Evolutionary conservation across 2,888 invertebrate genomes (phyloP), one percentile per base, ranked within the genome.

Genomic region (Calameuta pallipes): DNA sequence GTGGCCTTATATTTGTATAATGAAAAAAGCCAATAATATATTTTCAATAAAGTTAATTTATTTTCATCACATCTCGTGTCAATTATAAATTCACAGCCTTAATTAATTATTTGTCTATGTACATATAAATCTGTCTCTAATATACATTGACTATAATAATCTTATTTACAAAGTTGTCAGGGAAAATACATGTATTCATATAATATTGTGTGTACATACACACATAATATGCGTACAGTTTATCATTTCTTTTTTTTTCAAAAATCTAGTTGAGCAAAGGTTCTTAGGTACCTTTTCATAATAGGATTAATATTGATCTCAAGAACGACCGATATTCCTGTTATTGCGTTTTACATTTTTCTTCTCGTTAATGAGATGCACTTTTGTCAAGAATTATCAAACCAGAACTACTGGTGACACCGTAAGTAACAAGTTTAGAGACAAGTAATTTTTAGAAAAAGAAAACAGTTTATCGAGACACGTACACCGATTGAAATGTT

Each of bases 1-100:
- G 37, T 41, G 15, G 41, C 15, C 41, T 41, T 41, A 41, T 41
- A 41, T 15, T 41, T 15, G 15, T 41, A 41, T 15, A 15, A 41
- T 41, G 13, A 41, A 15, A 30, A 70, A 0, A 30, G 30, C 1
- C 33, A 70, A 30, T 4, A 70, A 30, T n/a, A 33, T 71, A 71
- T 76, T 37, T 68, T 73, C 78, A 75, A 76, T 81, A 73, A 69
- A 78, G n/a, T 73, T 71, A 81, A 84, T 87, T 86, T 88, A 87
- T 87, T 88, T 80, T 78, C 75, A 82, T 85, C 82, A 79, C 73
- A 80, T 71, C 75, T 82, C 80, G 76, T 78, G 81, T 82, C 81
- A 81, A 35, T 87, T 85, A 87, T 83, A 88, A 87, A 87, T 86
- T 88, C 88, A 88, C 88, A 88, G 88, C 88, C 88, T 86, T 83